phyloP scores from a whole-genome alignment of 2,888 invertebrate genomes.

The Cartodere bifasciata region DNA sequence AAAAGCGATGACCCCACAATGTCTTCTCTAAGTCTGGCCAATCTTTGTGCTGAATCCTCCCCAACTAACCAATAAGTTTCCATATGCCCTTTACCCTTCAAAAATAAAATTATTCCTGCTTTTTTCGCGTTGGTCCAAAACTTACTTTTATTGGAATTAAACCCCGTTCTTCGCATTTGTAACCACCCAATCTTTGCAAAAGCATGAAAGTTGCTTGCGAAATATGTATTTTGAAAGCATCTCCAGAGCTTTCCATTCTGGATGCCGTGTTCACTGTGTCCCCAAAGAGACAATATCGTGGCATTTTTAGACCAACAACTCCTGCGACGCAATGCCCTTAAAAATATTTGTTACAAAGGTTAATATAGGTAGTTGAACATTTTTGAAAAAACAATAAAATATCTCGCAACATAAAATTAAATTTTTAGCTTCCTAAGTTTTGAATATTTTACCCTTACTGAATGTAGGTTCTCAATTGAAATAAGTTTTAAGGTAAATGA shows the following conservation, averaged over 20 bases:
- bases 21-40: conserved; percentile 35
- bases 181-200: conserved; percentile 58
- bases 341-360: conserved; percentile 8
- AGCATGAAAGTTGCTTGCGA: conserved; percentile 57
- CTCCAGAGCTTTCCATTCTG: conserved; percentile 67
- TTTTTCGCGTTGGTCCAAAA: not conserved
- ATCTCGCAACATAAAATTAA: too few relatives aligned
- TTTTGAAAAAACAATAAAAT: too few relatives aligned
- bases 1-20: conserved; percentile 34
- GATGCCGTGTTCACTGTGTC: conserved; percentile 76
- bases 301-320: conserved; percentile 74
- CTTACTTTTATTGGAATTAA: conserved; percentile 58
- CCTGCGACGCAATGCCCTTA: conserved; percentile 67
- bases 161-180: conserved; percentile 59
- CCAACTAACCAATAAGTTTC: conserved; percentile 58
- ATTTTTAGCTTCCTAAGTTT: too few relatives aligned
- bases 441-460: too few relatives aligned
- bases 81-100: conserved; percentile 65
- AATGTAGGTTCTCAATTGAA: too few relatives aligned
- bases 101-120: conserved; percentile 7
- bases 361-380: too few relatives aligned
- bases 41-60: conserved; percentile 38
- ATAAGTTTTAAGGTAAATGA: too few relatives aligned
- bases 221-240: conserved; percentile 62
- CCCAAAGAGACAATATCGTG: conserved; percentile 70